Evolutionary conservation across 1,140 invertebrate genomes (phyloP), one percentile per base, ranked within the genome.

Genomic region (Choristoneura fumiferana): DNA sequence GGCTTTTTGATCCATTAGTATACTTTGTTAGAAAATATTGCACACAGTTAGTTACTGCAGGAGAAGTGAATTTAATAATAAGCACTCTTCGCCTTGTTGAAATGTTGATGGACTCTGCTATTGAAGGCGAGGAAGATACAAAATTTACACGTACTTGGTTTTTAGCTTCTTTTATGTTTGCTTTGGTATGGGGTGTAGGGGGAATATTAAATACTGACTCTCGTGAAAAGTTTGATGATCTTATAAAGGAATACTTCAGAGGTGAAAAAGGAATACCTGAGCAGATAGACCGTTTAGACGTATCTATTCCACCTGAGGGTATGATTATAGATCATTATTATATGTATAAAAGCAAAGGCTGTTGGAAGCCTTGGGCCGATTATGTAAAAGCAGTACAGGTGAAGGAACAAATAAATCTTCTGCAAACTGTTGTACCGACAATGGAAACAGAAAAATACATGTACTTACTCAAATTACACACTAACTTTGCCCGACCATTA

Each of bases 241-340:
- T 84, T 62, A 78, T 90, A 8, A 91, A 89, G 75, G 84, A 88
- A 55, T 82, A 93, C 59, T 93, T 92, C 89, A 79, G 79, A 86
- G 90, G 92, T 14, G 90, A 94, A 17, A 73, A 92, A 64, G 93
- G 92, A 5, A 81, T 94, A n/a, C 96, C 96, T 0, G 78, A 91
- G 34, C 79, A 80, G 10, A 75, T 96, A 13, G 91, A 92, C 0
- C 94, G 94, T 67, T 74, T 95, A 45, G 93, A 96, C 53, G 92
- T 94, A 45, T 92, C 91, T 0, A 90, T 97, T 37, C 96, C 96
- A 0, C 71, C 81, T 0, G 95, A 97, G 53, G 94, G 95, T 0
- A 83, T 92, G 12, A 85, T 98, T 1, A 94, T 95, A 68, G 97
- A 98, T 76, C 95, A 95, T 85, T 92, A 92, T 67, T 98, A 95